Base-by-base conservation (phyloP, 2,888 invertebrate species). In the Mimachlamys varia region DNA sequence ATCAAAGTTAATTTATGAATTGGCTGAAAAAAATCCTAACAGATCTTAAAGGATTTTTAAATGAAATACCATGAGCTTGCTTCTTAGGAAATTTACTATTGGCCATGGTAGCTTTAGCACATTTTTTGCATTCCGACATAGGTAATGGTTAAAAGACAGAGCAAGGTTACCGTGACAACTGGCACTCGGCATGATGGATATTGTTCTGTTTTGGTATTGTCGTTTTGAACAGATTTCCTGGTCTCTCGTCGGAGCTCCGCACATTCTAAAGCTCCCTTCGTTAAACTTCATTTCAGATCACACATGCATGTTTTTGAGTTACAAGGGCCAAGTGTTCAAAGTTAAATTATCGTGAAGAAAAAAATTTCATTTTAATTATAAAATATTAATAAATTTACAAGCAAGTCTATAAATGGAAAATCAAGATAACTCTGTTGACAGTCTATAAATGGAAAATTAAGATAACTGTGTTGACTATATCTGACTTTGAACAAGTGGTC, bases 181-280 rank as follows among this genome's bases (percentile, higher is more conserved):
- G 76, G 27, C 76, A 76, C 76, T 33, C 76, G 33, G 76, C 76
- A 76, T 76, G 76, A 76, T 76, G 4, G 76, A 19, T 76, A 27
- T 76, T 33, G 76, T 76, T 33, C 76, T 76, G 76, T 76, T 76
- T 76, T 76, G 76, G 76, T 76, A 76, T 76, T 76, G 76, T 76
- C 27, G 12, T 58, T 19, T 58, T 17, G 58, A 53, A 53, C 53
- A 5, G 44, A 53, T 53, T 53, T 58, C 7, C 7, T 4, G n/a
- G 58, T 58, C 58, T 58, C 76, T 27, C 7, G 10, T 33, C 13
- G 33, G 76, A 76, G 33, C 12, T 33, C 76, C 76, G 33, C 4
- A 27, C 12, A 12, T 12, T 22, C 33, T 2, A 12, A 62, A 27
- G 33, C 27, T 17, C 33, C 76, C 76, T 27, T 76, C 2, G 15